Conservation (phyloP, 2,888 invertebrate genomes). For the Hypena proboscidalis region DNA sequence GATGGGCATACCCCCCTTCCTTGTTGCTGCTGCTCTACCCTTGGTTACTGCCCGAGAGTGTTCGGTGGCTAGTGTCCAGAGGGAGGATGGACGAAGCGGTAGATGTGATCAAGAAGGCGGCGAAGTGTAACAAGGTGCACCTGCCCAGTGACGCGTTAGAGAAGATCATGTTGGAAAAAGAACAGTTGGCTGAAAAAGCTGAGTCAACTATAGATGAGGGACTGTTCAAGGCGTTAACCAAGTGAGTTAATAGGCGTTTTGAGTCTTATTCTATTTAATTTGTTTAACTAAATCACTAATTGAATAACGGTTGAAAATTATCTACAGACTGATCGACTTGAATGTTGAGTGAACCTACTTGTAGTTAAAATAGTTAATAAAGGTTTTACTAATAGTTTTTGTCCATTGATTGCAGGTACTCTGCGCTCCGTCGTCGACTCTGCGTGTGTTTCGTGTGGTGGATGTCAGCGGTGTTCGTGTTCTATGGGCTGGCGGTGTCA, state of each 20-base stretch:
- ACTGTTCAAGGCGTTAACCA: constrained; percentile 63
- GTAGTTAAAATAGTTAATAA: too few species aligned
- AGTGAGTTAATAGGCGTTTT: too few species aligned
- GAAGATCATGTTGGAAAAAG: constrained; percentile 64
- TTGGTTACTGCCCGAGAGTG: constrained; percentile 90
- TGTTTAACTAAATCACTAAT: too few species aligned
- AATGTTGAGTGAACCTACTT: too few species aligned
- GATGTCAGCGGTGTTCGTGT: constrained; percentile 76
- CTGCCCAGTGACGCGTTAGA: constrained; percentile 78
- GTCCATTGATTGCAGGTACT: constrained; percentile 52
- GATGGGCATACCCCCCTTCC: constrained; percentile 89
- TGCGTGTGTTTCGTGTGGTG: constrained; percentile 76
- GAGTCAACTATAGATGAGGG: constrained; percentile 62
- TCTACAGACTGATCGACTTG: too few species aligned
- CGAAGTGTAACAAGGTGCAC: constrained; percentile 84
- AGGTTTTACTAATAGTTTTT: not conserved
- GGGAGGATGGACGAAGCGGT: constrained; percentile 87
- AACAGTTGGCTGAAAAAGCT: constrained; percentile 54
- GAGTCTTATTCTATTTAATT: too few species aligned
- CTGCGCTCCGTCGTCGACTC: constrained; percentile 68
- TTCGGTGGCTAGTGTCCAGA: constrained; percentile 90
- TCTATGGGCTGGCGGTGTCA: constrained; percentile 77
- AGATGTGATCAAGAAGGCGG: constrained; percentile 85
- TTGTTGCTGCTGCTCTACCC: constrained; percentile 88
- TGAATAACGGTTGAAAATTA: too few species aligned